Evolutionary conservation across 2,888 invertebrate genomes (phyloP).

Genomic region (Heteropelma amictum): DNA sequence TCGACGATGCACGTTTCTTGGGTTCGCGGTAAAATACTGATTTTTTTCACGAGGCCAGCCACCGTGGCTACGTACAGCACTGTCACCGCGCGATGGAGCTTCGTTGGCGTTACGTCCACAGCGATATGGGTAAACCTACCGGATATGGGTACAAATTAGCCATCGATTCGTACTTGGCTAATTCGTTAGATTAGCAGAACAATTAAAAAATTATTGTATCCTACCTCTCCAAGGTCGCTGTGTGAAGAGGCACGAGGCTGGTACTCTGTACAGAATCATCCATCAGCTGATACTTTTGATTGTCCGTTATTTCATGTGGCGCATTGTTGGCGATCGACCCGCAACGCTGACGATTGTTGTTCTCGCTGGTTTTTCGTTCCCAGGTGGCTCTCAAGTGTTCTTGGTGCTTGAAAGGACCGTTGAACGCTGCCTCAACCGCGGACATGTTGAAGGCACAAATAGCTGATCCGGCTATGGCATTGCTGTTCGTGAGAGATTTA

Average conservation of each 20-base stretch:
- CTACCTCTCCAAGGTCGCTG: constrained; percentile 83
- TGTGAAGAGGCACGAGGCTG: constrained; percentile 84
- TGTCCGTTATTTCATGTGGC: constrained; percentile 81
- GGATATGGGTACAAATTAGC: not conserved
- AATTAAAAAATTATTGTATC: not conserved
- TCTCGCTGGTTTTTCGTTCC: constrained; percentile 80
- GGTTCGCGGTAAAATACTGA: constrained; percentile 85
- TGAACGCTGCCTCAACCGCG: constrained; percentile 88
- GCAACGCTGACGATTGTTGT: constrained; percentile 80
- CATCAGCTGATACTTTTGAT: constrained; percentile 91
- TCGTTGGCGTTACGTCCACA: constrained; percentile 88
- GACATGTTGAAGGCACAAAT: constrained; percentile 94
- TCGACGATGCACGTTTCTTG: constrained; percentile 91
- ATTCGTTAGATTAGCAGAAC: not conserved
- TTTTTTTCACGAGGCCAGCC: constrained; percentile 87
- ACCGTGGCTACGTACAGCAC: constrained; percentile 90
- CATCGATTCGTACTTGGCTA: not conserved
- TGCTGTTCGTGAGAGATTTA: constrained; percentile 78
- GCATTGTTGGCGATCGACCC: constrained; percentile 61
- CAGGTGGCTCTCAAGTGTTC: constrained; percentile 87
- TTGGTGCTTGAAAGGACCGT: constrained; percentile 92
- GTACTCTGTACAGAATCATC: constrained; percentile 90
- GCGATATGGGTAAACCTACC: constrained; percentile 85
- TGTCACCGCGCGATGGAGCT: constrained; percentile 84
- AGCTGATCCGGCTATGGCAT: constrained; percentile 94